Conservation (phyloP, 1,140 invertebrate species). For the Saccostrea cuccullata region DNA sequence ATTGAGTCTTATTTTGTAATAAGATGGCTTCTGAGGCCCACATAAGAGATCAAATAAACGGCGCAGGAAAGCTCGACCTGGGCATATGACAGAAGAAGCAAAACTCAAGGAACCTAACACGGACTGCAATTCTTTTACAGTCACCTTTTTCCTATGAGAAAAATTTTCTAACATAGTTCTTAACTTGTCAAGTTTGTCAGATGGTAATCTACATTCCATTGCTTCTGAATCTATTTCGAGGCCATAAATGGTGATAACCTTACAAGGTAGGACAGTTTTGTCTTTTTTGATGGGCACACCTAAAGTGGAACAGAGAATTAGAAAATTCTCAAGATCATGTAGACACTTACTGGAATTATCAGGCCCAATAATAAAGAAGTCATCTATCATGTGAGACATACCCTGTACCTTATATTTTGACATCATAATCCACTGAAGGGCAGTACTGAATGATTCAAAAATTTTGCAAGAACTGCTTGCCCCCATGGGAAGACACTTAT, state of each 20-base stretch:
- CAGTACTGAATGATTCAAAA: constrained; percentile 54
- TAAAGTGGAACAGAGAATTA: neutral
- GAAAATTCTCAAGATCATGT: constrained; percentile 17
- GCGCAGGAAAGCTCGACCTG: constrained; percentile 49
- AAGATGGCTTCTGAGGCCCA: neutral
- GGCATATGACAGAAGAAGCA: constrained; percentile 42
- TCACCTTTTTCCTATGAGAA: neutral
- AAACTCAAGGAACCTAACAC: constrained; percentile 56
- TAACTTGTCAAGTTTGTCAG: constrained; percentile 50
- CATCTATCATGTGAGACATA: constrained; percentile 55
- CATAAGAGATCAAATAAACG: constrained; percentile 46
- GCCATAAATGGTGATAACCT: constrained; percentile 49
- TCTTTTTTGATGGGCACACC: constrained; percentile 46
- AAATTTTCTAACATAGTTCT: neutral
- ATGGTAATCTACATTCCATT: constrained; percentile 44
- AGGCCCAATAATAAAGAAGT: constrained; percentile 57
- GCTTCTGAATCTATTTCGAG: constrained; percentile 49
- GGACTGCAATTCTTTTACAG: constrained; percentile 49
- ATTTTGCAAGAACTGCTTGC: constrained; percentile 43
- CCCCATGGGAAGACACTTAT: constrained; percentile 56
- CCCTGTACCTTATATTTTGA: neutral
- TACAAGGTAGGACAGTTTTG: constrained; percentile 51
- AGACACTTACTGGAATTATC: constrained; percentile 30
- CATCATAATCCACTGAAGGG: constrained; percentile 51
- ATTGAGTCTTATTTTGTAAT: constrained; percentile 41